Evolutionary conservation across 2,113 vertebrate genomes (phyloP), one percentile per base, ranked within the genome.

Genomic region (Tachuris rubrigastra): DNA sequence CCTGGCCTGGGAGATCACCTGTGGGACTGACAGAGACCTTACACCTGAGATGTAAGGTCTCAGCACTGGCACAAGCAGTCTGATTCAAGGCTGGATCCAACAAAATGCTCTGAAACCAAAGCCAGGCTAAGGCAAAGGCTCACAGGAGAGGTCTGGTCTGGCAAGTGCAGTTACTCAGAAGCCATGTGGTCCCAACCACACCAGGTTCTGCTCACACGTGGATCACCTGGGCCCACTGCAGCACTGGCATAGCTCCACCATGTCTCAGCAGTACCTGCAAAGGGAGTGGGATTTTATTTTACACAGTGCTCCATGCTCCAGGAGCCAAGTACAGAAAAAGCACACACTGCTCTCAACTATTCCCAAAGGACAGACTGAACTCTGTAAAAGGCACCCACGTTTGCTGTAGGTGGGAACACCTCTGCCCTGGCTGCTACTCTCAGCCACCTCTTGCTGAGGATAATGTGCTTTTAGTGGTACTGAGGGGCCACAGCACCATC

Each of bases 141-240:
- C 33, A 3, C 20, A 4, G 30, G 24, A 86, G 8, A 2, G 2
- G n/a, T 18, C 44, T 72, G 22, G 6, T 66, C 46, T 42, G 79
- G 47, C 42, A 30, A 9, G 15, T 10, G 25, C 35, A 44, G 42
- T 7, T 23, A 23, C 12, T 16, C 21, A 19, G 44, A 59, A 63
- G 39, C 10, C 30, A 15, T 27, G 17, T 10, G 10, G 5, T 81
- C 39, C 65, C 2, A 0, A 27, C 21, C 27, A 33, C 11, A 23
- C 7, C 44, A 25, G 1, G 0, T 4, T 69, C 82, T 82, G 55
- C 59, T 82, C n/a, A 5, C n/a, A 18, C 0, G 0, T 1, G 47
- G 46, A 30, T 74, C 46, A 28, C 42, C 46, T 27, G 25, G 42
- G 23, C 15, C 22, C 0, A 1, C 66, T 2, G 1, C 52, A 67